Evolutionary conservation across 2,797 vertebrate genomes (phyloP), one percentile per base, ranked within the genome.

Genomic region (Rhinichthys osculus): DNA sequence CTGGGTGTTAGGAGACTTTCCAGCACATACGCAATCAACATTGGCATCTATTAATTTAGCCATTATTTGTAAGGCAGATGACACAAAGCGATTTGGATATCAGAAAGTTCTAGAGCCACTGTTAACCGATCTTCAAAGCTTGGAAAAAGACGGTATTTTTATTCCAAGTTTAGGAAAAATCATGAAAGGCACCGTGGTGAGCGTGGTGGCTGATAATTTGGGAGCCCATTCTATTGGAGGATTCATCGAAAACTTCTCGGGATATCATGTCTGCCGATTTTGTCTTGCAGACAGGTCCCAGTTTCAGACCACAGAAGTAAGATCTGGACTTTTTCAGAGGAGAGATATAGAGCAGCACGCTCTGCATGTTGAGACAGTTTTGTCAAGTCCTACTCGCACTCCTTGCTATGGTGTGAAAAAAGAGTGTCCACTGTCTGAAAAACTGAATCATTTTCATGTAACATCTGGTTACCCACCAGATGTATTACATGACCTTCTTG

Each of bases 341-440:
- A 84, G 82, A 70, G 19, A 7, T 16, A 77, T 78, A 69, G 73
- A 42, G 42, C 72, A 84, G 57, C 72, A 84, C 19, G 23, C 59
- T 23, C 6, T 40, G 42, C 30, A 84, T 77, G 59, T 67, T 35
- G 40, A 84, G 73, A 84, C 73, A 40, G 73, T 21, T 84, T 69
- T 81, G 50, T 85, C 78, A 59, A 82, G 62, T 85, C 86, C 62
- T 50, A 27, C n/a, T 87, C 13, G 1, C 21, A 52, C 16, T 67
- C 73, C 44, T 50, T 85, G 66, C 52, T 88, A 82, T 82, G 86
- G 83, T 80, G 83, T 82, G 9, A 82, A 85, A 82, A 81, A 71
- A 3, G 10, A 71, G 62, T 82, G 83, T 83, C 47, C 74, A 38
- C 44, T 86, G 50, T 85, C 83, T 71, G 69, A 79, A 80, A 88